These are phyloP conservation scores for Dugesia japonica DNA, from an alignment of 2,888 invertebrate species.

Conservation along the genomic window DNA sequence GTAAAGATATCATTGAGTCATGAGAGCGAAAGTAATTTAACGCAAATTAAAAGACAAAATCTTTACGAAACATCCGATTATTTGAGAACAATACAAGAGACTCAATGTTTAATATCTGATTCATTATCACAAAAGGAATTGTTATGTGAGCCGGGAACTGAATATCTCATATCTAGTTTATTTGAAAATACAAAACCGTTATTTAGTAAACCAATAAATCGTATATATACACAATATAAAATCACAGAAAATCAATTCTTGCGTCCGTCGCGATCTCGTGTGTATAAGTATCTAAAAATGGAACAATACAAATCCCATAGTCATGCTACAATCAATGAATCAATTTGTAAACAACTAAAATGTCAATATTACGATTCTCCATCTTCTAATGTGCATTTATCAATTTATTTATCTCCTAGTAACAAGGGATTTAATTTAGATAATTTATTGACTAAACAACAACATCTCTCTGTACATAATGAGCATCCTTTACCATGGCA, in stretches of 20 bases:
- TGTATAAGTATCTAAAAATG: too few species aligned
- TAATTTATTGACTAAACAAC: constrained; percentile 53
- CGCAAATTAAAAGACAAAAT: not conserved
- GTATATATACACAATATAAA: not conserved
- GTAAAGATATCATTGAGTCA: not conserved
- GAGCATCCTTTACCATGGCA: constrained; percentile 62
- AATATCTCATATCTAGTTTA: not conserved
- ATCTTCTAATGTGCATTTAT: constrained; percentile 50
- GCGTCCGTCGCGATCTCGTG: not conserved
- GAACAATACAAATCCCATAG: too few species aligned
- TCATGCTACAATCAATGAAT: not conserved
- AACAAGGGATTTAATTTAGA: constrained; percentile 61
- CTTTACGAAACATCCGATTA: not conserved
- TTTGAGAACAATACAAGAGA: not conserved
- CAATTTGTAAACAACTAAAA: not conserved
- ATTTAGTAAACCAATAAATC: too few species aligned
- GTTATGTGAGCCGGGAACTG: not conserved
- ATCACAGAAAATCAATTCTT: not conserved
- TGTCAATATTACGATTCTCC: not conserved
- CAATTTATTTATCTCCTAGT: constrained; percentile 60
- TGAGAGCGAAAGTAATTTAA: not conserved
- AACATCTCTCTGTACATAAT: constrained; percentile 53
- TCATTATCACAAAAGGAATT: not conserved
- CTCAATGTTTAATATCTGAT: not conserved
- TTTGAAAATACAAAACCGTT: too few species aligned